These are phyloP conservation scores for Pollenia labialis DNA, from an alignment of 2,888 invertebrate genomes.

Conservation along the genomic window DNA sequence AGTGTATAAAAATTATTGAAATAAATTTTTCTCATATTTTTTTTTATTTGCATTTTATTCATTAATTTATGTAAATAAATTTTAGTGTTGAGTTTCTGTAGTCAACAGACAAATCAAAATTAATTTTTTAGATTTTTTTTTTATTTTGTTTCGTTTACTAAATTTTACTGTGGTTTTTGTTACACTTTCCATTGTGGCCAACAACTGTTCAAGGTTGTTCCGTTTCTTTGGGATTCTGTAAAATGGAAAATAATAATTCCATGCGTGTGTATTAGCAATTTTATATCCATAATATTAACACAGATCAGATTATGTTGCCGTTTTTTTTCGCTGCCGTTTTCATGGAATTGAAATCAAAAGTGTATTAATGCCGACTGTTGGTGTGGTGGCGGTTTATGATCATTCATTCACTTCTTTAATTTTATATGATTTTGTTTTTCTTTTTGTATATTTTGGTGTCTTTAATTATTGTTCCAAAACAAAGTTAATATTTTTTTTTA, in stretches of 20 bases:
- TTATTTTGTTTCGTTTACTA: constrained; percentile 74
- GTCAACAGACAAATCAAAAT: constrained; percentile 47
- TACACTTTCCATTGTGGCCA: constrained; percentile 59
- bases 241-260: constrained; percentile 45
- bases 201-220: constrained; percentile 52
- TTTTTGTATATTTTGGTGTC: constrained; percentile 38
- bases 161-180: constrained; percentile 74
- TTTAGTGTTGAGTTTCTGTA: constrained; percentile 57
- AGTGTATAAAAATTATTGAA: constrained; percentile 60
- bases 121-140: constrained; percentile 59
- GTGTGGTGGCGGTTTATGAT: constrained; percentile 58
- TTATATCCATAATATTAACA: constrained; percentile 62
- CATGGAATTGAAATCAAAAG: constrained; percentile 69
- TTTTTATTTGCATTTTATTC: constrained; percentile 19
- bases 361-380: constrained; percentile 54
- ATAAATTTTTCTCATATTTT: constrained; percentile 32
- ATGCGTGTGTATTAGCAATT: constrained; percentile 81
- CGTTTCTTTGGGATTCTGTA: constrained; percentile 9
- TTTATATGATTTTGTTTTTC: not conserved
- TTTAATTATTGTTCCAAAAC: constrained; percentile 60
- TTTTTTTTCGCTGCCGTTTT: constrained; percentile 40
- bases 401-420: constrained; percentile 3
- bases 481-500: constrained; percentile 44
- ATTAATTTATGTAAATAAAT: constrained; percentile 63
- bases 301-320: constrained; percentile 59